Base-by-base conservation (phyloP, 30 jellyfish, hydroid and myxozoan genomes). In the Calvadosia cruxmelitensis region DNA sequence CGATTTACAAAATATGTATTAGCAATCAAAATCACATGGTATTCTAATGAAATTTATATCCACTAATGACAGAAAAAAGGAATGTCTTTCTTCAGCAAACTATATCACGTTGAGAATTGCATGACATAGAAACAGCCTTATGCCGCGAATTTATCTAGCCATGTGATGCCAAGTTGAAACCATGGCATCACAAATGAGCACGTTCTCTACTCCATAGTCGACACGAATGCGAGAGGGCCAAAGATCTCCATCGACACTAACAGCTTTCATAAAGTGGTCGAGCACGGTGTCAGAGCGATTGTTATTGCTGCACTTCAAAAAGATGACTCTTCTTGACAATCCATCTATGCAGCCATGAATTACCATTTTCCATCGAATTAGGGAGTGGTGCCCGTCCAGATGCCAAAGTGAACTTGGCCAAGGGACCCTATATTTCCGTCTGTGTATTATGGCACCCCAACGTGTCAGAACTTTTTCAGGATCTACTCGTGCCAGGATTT, bases 351-450 rank as follows among this genome's bases (percentile, higher is more conserved):
- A 66, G 3, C 85, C 85, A 65, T 74, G 73, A 34, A 50, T 49
- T 7, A 74, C 85, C 28, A 74, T 5, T 16, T 31, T 33, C 85
- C 90, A 68, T 31, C 67, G 67, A 69, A 77, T 71, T 35, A 74
- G 31, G 57, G 81, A 74, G 35, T 74, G 82, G 33, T 74, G 85
- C 27, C 73, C 82, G 53, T 74, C 83, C 3, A 64, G 51, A 34
- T 63, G 85, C 85, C 83, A 74, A 3, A 75, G 76, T 0, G 80
- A 75, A 66, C 66, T 75, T 3, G 82, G 90, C n/a, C 90, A 78
- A 33, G 82, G 78, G 42, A 77, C 82, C 29, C 68, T 33, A 57
- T 77, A 77, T 50, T 48, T 77, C 53, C 82, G 82, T 63, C 90
- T 25, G 27, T 31, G 30, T 26, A 75, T 68, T 24, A 77, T 53